These are phyloP conservation scores for Vombatus ursinus DNA, from an alignment of 2,113 vertebrate genomes.

Conservation along the genomic window DNA sequence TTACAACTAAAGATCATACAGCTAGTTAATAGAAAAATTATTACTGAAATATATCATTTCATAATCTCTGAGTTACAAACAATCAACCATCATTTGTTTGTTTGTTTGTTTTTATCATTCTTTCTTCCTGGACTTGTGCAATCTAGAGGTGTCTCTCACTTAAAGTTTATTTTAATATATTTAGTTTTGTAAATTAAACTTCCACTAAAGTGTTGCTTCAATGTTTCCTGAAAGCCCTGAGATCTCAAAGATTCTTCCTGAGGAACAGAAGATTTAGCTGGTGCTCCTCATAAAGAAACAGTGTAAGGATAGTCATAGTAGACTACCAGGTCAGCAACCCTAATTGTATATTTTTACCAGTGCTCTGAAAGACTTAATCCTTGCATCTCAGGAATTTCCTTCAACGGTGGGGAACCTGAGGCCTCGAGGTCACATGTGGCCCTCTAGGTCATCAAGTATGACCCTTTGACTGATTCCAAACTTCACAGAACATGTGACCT, in stretches of 20 bases:
- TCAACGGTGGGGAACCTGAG: too few species aligned
- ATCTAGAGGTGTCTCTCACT: neutral
- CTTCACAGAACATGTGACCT: too few species aligned
- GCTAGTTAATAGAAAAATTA: neutral
- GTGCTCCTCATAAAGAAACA: neutral
- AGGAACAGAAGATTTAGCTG: neutral
- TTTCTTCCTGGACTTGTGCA: neutral
- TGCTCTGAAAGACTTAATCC: neutral
- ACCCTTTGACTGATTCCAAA: too few species aligned
- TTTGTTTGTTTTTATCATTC: neutral
- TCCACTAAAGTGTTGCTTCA: neutral
- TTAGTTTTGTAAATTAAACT: neutral
- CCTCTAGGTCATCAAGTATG: too few species aligned
- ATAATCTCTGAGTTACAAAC: neutral
- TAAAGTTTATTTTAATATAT: neutral
- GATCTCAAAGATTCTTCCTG: neutral
- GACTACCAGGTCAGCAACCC: neutral
- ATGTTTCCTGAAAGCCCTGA: neutral
- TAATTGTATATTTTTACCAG: neutral
- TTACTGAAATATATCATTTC: neutral
- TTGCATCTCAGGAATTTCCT: neutral
- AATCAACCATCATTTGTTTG: neutral
- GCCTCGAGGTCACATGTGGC: too few species aligned
- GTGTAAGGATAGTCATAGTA: neutral
- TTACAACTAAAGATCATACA: neutral